Evolutionary conservation across 2,888 invertebrate genomes (phyloP), one percentile per base, ranked within the genome.

Genomic region (Dolichopus griseipennis): DNA sequence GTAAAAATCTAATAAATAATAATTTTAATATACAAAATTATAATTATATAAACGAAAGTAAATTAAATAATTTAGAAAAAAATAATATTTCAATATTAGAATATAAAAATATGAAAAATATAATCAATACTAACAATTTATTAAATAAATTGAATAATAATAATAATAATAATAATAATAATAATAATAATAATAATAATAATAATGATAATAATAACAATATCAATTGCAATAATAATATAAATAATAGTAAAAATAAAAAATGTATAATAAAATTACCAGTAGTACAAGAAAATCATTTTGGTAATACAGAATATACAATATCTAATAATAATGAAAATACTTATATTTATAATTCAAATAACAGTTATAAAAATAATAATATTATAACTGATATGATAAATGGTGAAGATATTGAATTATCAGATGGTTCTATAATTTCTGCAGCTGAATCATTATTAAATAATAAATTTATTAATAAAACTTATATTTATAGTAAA

Each of bases 161-260:
- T 52, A 52, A 52, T 52, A 52, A 15, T 52, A 52, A 52, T 18
- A 52, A 12, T 18, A 52, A 52, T 52, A 52, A 52, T 12, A 52
- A 52, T 52, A 52, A 52, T 52, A 52, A 43, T 43, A 43, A 43
- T 43, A 43, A 43, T 43, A 43, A 43, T 43, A 43, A 43, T 43
- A 43, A 43, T 43, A 43, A 6, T 9, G 12, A 43, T 43, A 43
- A 43, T 43, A 43, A 43, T 43, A 43, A 43, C 12, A 43, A 52
- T 52, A 52, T 12, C 15, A 52, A 52, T 52, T 12, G 15, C 18
- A 52, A 52, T 52, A 52, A 52, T 18, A n/a, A n/a, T 52, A 52
- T 12, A 18, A 52, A 52, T 52, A 6, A 52, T 52, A 52, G 18
- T 18, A 52, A 52, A 10, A 37, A 37, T 37, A 2, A 37, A 10